Conservation (phyloP, 2,113 vertebrate genomes). For the Triplophysa tibetana region DNA sequence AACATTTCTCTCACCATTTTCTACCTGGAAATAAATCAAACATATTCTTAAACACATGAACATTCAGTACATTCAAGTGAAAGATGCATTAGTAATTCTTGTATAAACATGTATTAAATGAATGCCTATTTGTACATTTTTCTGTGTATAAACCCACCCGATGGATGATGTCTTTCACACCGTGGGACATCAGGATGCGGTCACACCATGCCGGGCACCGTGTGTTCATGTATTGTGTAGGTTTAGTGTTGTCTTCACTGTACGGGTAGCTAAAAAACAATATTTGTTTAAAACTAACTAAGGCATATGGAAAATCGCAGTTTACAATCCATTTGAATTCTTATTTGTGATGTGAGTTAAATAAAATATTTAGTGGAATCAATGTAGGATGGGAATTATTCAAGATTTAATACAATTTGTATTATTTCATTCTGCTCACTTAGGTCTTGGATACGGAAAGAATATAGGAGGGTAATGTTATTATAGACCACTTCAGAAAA, state of each 20-base stretch:
- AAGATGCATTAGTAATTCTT: too few species aligned
- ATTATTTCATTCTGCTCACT: too few species aligned
- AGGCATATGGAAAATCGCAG: too few species aligned
- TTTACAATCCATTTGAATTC: background rate
- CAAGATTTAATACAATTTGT: too few species aligned
- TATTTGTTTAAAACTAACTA: too few species aligned
- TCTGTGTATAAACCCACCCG: slow-evolving; percentile 61
- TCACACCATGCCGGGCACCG: slow-evolving; percentile 84
- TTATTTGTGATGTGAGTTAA: background rate
- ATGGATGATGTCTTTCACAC: slow-evolving; percentile 60
- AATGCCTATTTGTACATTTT: background rate
- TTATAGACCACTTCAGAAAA: too few species aligned
- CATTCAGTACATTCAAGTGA: background rate
- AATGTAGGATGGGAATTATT: too few species aligned
- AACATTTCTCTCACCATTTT: slow-evolving; percentile 55
- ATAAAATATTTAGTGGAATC: too few species aligned
- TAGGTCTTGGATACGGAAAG: too few species aligned
- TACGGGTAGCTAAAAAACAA: slow-evolving; percentile 76
- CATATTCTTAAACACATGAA: background rate
- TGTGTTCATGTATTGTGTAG: slow-evolving; percentile 81
- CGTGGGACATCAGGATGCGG: slow-evolving; percentile 78
- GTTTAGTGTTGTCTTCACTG: slow-evolving; percentile 78
- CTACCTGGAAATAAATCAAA: slow-evolving; percentile 58
- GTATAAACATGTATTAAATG: too few species aligned
- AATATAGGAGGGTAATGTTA: too few species aligned